Evolutionary conservation across 2,797 vertebrate species (phyloP).

Genomic region (Sarcophilus harrisii): DNA sequence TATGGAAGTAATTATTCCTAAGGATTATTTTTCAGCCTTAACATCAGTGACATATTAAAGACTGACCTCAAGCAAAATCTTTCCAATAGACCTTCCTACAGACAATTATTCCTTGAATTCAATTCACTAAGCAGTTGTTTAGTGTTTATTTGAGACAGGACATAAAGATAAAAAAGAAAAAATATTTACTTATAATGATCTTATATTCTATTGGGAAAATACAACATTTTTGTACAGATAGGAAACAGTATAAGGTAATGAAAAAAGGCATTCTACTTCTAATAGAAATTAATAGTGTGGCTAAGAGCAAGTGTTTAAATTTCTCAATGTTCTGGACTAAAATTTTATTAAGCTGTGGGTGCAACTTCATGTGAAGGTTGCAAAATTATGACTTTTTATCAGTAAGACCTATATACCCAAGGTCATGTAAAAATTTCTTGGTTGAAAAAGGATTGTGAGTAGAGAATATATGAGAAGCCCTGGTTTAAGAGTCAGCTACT

Average conservation of each 20-base stretch:
- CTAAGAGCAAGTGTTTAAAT: not conserved
- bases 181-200: not conserved
- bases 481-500: no score
- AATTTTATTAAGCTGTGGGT: no score
- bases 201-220: not conserved
- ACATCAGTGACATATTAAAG: not conserved
- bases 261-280: not conserved
- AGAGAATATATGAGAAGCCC: no score
- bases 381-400: no score
- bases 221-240: not conserved
- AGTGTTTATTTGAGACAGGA: not conserved
- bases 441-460: no score
- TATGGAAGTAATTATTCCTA: not conserved
- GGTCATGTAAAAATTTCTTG: no score
- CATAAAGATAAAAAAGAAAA: not conserved
- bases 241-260: not conserved
- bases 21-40: not conserved
- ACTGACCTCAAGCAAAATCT: not conserved
- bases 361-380: no score
- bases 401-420: no score
- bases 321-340: not conserved
- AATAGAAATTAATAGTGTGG: not conserved
- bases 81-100: not conserved
- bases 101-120: not conserved
- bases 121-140: not conserved